Base-by-base conservation (phyloP, 1,140 invertebrate genomes). In the Bombus polaris region DNA sequence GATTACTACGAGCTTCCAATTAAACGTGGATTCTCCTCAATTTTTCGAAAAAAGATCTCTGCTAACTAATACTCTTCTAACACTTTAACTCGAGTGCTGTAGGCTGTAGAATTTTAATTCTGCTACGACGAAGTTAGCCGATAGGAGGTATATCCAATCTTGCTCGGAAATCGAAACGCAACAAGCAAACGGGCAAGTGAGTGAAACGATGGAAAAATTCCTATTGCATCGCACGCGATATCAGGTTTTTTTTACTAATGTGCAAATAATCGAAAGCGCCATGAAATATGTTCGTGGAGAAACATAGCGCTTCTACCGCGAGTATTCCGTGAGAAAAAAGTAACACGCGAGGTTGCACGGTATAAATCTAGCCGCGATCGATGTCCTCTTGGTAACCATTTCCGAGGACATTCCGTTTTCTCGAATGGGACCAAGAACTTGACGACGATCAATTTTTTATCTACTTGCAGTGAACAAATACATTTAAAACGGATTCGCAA, bases 331-430 rank as follows among this genome's bases (percentile, higher is more conserved):
- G 35, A 59, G 59, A 42, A 75, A 72, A 66, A 28, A 44, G 42
- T 32, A 85, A 81, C 85, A 89, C 68, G 88, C 88, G 85, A 89
- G 88, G 88, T 89, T 87, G 75, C 75, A 74, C 47, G 76, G 75
- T 90, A 84, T 89, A 88, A 84, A 90, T 90, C 89, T 71, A 88
- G 78, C 37, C 66, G 70, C 88, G 89, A 90, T 90, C 89, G 89
- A 90, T 90, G 85, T 82, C 66, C 88, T 79, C 76, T 65, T 83
- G 77, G 88, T 87, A 87, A 89, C 88, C 84, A 89, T 76, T 79
- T 22, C 78, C 77, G 71, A 81, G 79, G 62, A 75, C 70, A 68
- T 80, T 84, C 81, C 72, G 70, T 89, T 89, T 83, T 62, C 53
- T 66, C 73, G n/a, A 80, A 87, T 57, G 65, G 68, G 44, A 72